Conservation (phyloP, 1,140 invertebrate species). For the Rhyacophila brunnea region DNA sequence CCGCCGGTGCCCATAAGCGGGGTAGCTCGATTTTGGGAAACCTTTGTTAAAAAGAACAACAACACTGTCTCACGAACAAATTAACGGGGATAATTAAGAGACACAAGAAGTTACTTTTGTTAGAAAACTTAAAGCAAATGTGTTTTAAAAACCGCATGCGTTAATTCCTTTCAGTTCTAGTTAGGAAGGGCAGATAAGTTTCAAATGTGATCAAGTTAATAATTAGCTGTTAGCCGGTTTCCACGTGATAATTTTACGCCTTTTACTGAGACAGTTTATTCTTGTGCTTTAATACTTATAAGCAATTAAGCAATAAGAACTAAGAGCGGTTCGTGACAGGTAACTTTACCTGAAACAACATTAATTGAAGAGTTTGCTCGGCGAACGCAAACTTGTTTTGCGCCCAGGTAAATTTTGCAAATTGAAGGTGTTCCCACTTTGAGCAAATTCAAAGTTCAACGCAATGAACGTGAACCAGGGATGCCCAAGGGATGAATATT, state of each 20-base stretch:
- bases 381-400: conserved; percentile 22
- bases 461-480: background rate
- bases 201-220: background rate
- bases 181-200: too few relatives aligned
- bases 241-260: background rate
- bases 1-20: too few relatives aligned
- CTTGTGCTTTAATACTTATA: background rate
- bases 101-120: too few relatives aligned
- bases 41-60: too few relatives aligned
- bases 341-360: conserved; percentile 24
- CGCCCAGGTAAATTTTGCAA: conserved; percentile 22
- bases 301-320: conserved; percentile 30
- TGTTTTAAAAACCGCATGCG: too few relatives aligned
- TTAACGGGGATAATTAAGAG: too few relatives aligned
- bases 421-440: conserved; percentile 16
- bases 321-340: conserved; percentile 17
- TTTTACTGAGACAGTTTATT: background rate
- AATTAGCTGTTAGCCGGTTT: background rate
- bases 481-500: background rate
- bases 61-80: too few relatives aligned
- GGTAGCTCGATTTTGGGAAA: too few relatives aligned
- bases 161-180: too few relatives aligned
- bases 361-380: conserved; percentile 31
- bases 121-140: too few relatives aligned
- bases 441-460: conserved; percentile 8